phyloP scores from a whole-genome alignment of 1,140 invertebrate genomes.

The Apis mellifera region Amel_HAv3.1 CM009931.2:8114501-8115000 shows the following conservation, averaged over 20 bases:
- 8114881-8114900: not conserved
- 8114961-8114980: no score
- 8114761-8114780: constrained; percentile 17
- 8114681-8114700: not conserved
- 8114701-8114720: not conserved
- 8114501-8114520: not conserved
- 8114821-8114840: constrained; percentile 53
- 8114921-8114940: constrained; percentile 13
- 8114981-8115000: no score
- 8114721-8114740: no score
- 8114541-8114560: not conserved
- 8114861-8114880: constrained; percentile 7
- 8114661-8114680: not conserved
- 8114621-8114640: not conserved
- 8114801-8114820: constrained; percentile 59
- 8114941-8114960: no score
- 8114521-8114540: no score
- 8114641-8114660: not conserved
- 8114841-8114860: constrained; percentile 14
- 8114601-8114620: not conserved
- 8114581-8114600: not conserved
- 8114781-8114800: constrained; percentile 53
- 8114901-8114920: not conserved
- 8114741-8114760: constrained; percentile 17
- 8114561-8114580: no score